Percentiles rank a stretch among this genome's conserved stretches.
phyloP scores from a whole-genome alignment of 2,888 invertebrate genomes.

The Polydrusus pterygomalis region DNA sequence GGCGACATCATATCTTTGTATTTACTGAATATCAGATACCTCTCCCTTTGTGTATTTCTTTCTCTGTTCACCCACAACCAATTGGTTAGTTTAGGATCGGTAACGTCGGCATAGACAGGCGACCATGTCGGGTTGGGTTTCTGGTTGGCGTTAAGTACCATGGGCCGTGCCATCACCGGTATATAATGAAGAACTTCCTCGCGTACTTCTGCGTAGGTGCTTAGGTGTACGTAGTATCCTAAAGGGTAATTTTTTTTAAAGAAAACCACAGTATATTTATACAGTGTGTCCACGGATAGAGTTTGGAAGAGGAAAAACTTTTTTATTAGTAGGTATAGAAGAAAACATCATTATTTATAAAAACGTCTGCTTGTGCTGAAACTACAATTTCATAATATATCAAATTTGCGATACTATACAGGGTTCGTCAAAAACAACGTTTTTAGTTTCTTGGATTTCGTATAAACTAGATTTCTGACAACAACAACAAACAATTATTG shows the following conservation, averaged over 20 bases:
- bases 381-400: no score
- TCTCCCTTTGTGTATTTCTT: constrained; percentile 85
- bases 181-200: constrained; percentile 97
- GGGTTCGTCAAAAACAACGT: no score
- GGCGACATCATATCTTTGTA: constrained; percentile 78
- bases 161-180: constrained; percentile 95
- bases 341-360: no score
- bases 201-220: constrained; percentile 96
- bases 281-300: no score
- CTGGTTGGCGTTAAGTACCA: constrained; percentile 88
- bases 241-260: constrained; percentile 12
- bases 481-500: no score
- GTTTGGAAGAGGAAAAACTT: no score
- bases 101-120: constrained; percentile 94
- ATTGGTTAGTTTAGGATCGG: constrained; percentile 93
- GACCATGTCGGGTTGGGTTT: constrained; percentile 96
- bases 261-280: no score
- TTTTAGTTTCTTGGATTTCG: no score
- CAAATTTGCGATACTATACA: no score
- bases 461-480: no score
- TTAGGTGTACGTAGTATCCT: constrained; percentile 97
- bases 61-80: constrained; percentile 92
- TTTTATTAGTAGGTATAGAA: no score
- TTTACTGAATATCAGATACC: constrained; percentile 80
- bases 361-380: no score